Base-by-base conservation (phyloP, 1,140 invertebrate species). In the Halyomorpha halys region DNA sequence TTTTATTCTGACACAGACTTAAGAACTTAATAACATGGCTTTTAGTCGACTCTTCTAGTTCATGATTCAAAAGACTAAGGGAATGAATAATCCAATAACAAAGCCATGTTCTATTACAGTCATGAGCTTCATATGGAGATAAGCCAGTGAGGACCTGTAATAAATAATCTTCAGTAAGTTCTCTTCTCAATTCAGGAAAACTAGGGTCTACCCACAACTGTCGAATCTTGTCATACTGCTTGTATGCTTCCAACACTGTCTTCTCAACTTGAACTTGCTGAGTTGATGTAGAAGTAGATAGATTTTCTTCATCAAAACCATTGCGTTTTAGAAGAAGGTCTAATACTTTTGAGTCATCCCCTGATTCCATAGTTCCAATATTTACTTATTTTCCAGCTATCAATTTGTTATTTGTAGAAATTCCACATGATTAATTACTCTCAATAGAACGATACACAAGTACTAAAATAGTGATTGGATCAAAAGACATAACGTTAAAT, bases 21-120 rank as follows among this genome's bases (percentile, higher is more conserved):
- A 92, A 73, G 74, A 92, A 91, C 23, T 81, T 71, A 21, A 83
- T 82, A 67, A 90, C 80, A 71, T 82, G 74, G 54, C 81, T 80
- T 66, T 85, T 79, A n/a, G 82, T 81, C 68, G 83, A 78, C 49
- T 82, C 76, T 67, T 84, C 79, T 54, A 94, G 78, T 70, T 81
- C 79, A 64, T 84, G 83, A 68, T 86, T 86, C 25, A 98, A 75
- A 49, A 97, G 73, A 73, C 87, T 84, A n/a, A 97, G 76, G 9
- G 90, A 85, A 78, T 97, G 92, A 21, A 95, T 74, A 68, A 93
- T 93, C 95, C 95, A 98, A 73, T 96, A 98, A 72, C 92, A 87
- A 27, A 97, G 75, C 95, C 95, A 98, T 6, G 94, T 85, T 69
- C 91, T 81, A 74, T 92, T 96, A n/a, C 89, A 87, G 81, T 98